Evolutionary conservation across 2,113 vertebrate genomes (phyloP).

Genomic region (Anoplopoma fimbria): DNA sequence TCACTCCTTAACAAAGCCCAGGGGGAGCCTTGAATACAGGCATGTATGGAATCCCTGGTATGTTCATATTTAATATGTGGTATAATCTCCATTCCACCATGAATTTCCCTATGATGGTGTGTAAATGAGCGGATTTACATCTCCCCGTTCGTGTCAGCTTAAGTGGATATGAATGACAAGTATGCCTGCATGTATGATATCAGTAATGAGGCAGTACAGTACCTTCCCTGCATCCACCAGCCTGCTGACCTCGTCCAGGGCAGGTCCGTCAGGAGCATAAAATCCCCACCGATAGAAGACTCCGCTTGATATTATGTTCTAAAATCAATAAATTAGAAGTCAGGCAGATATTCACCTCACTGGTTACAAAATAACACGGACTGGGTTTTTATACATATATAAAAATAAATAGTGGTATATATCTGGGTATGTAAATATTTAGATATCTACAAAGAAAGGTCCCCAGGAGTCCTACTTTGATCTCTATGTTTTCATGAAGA

Average conservation of each 20-base stretch:
- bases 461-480: background rate
- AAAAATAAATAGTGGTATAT: background rate
- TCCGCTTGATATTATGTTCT: constrained; percentile 88
- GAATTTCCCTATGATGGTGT: constrained; percentile 22
- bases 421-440: background rate
- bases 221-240: constrained; percentile 94
- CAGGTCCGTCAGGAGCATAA: constrained; percentile 88
- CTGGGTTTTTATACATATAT: too few species aligned
- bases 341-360: background rate
- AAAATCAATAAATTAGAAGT: constrained; percentile 35
- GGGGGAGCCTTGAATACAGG: constrained; percentile 29
- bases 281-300: constrained; percentile 96
- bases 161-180: constrained; percentile 19
- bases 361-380: background rate
- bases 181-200: background rate
- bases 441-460: background rate
- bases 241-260: constrained; percentile 88
- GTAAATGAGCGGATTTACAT: constrained; percentile 41
- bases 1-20: constrained; percentile 49
- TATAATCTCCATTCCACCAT: constrained; percentile 40
- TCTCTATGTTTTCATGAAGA: background rate
- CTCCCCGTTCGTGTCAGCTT: constrained; percentile 1
- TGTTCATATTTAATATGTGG: constrained; percentile 73
- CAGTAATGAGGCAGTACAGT: constrained; percentile 47
- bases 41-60: constrained; percentile 71